Evolutionary conservation across 2,888 invertebrate genomes (phyloP).

Genomic region (Melipona beecheii): DNA sequence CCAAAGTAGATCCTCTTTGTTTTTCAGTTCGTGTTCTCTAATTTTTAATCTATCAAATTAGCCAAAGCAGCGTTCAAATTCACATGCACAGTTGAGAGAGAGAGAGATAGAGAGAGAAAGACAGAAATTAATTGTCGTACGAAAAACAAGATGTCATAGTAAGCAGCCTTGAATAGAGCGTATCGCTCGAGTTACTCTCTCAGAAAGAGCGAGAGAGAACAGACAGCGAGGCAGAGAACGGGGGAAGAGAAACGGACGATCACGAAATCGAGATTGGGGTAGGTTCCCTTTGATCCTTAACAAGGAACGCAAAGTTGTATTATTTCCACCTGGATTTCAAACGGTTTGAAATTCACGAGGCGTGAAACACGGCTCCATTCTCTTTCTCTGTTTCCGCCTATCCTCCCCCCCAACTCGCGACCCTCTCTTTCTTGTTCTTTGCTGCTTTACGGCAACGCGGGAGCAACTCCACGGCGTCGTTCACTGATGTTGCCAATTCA

Average conservation of each 20-base stretch:
- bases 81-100: not conserved
- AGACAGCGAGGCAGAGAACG: constrained; percentile 7
- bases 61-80: not conserved
- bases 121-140: not conserved
- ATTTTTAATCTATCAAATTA: not conserved
- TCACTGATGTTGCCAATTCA: constrained; percentile 75
- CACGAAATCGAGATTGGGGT: constrained; percentile 72
- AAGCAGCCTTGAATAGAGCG: constrained; percentile 47
- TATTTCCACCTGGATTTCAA: constrained; percentile 81
- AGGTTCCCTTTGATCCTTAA: constrained; percentile 79
- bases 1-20: not conserved
- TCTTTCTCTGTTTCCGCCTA: constrained; percentile 59
- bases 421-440: constrained; percentile 47
- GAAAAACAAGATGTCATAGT: constrained; percentile 31
- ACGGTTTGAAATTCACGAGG: constrained; percentile 78
- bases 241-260: constrained; percentile 50
- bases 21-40: not conserved
- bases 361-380: constrained; percentile 77
- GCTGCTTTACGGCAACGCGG: constrained; percentile 54
- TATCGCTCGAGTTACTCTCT: constrained; percentile 30
- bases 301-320: constrained; percentile 82
- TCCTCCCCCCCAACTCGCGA: not conserved
- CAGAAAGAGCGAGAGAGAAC: constrained; percentile 9
- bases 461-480: constrained; percentile 38
- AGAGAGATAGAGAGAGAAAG: too few species aligned